A percentile compares a stretch with the other conserved stretches of the same genome.
phyloP scores from a whole-genome alignment of 53 echinoderm and acorn worm genomes.

The Luidia sarsii region DNA sequence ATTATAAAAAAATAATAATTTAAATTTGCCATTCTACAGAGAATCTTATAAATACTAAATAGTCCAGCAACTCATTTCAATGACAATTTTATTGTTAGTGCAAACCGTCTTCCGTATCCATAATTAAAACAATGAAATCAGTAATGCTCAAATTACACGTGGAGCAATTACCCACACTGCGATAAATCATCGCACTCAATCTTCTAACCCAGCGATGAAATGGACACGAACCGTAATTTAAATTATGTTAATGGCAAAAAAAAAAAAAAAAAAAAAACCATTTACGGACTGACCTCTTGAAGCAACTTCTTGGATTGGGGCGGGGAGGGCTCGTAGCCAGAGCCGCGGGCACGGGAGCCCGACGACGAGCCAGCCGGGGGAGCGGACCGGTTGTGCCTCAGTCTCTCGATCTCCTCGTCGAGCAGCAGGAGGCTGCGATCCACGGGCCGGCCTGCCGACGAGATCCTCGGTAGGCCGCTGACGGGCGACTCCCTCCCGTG shows the following conservation, averaged over 20 bases:
- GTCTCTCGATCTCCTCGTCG: constrained; percentile 92
- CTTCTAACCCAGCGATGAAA: too few species aligned
- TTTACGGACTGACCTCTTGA: constrained; percentile 90
- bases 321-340: constrained; percentile 41
- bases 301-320: constrained; percentile 78
- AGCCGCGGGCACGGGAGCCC: too few species aligned
- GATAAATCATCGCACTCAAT: too few species aligned
- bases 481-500: constrained; percentile 56
- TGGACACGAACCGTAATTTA: too few species aligned
- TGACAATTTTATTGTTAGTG: too few species aligned
- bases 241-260: too few species aligned
- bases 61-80: too few species aligned
- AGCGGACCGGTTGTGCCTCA: constrained; percentile 85
- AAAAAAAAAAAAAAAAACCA: too few species aligned
- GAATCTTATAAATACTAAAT: neutral
- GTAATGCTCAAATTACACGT: too few species aligned
- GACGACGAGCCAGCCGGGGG: constrained; percentile 55
- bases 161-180: too few species aligned
- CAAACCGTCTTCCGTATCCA: too few species aligned
- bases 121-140: too few species aligned
- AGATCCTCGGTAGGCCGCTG: constrained; percentile 72
- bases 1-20: neutral
- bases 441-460: constrained; percentile 59
- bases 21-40: neutral
- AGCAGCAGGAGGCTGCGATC: constrained; percentile 76